Evolutionary conservation across 2,888 invertebrate species (phyloP).

Genomic region (Mimumesa dahlbomi): DNA sequence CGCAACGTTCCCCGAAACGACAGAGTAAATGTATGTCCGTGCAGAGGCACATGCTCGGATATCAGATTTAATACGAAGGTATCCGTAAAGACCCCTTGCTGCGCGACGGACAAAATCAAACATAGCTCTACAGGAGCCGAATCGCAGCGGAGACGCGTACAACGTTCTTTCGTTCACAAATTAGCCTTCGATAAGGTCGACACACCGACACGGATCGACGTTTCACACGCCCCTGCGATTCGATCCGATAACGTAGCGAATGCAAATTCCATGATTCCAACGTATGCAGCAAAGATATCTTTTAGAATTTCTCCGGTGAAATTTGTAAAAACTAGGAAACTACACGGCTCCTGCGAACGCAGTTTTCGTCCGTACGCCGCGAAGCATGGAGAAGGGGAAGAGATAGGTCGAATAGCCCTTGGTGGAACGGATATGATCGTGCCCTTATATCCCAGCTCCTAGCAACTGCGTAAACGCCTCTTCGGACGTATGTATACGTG

Average conservation of each 20-base stretch:
- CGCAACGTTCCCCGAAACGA: no score
- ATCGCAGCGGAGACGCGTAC: conserved; percentile 32
- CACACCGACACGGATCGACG: no score
- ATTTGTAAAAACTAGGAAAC: background rate
- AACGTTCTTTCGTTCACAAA: conserved; percentile 50
- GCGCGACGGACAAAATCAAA: conserved; percentile 62
- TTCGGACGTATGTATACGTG: conserved; percentile 44
- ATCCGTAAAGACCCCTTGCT: conserved; percentile 42
- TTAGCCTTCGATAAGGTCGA: conserved; percentile 46
- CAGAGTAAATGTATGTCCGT: background rate
- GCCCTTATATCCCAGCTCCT: conserved; percentile 18
- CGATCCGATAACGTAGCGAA: background rate
- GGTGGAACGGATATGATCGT: conserved; percentile 44
- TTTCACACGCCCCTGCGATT: no score
- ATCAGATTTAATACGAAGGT: conserved; percentile 20
- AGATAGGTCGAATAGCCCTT: conserved; percentile 60
- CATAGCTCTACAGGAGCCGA: conserved; percentile 68
- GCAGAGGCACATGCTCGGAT: conserved; percentile 9
- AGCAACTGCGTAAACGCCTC: conserved; percentile 37
- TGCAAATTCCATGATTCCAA: no score
- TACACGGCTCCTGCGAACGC: no score
- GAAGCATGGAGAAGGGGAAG: conserved; percentile 64
- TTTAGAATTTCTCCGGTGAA: no score
- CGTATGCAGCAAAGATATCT: no score
- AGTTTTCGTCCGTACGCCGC: conserved; percentile 61